Evolutionary conservation across 2,888 invertebrate genomes (phyloP), one percentile per base, ranked within the genome.

Genomic region (Gasteruption jaculator): DNA sequence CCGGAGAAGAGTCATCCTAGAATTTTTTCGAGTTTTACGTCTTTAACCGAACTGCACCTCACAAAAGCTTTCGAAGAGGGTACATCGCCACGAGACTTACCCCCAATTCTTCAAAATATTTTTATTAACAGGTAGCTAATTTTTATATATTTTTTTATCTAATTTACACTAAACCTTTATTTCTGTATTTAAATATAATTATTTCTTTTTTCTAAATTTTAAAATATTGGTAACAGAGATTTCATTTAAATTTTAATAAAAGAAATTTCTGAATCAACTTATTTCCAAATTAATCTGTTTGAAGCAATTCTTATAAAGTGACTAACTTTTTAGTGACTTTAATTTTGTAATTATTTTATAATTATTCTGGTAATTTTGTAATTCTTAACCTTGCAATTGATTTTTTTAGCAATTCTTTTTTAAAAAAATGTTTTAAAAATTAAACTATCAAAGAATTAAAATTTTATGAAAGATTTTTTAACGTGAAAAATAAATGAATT

Each of bases 11-110:
- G 80, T 57, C 84, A 84, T 71, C 82, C 82, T 1, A 69, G 81
- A 54, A 79, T 82, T 3, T 82, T 85, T 59, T 83, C 83, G 1
- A 85, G 83, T 61, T 84, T 84, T 57, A 69, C 76, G 2, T 83
- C 82, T 47, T 68, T 87, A n/a, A 70, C 78, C 50, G 82, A 83
- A 50, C 68, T 87, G 2, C 85, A 86, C 63, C 68, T 87, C 48
- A 85, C 85, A 2, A 79, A 84, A 58, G 85, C 86, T 1, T 86
- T 87, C 60, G 80, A 80, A 45, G 81, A 83, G 56, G 79, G 80
- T 41, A 76, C 77, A 1, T 76, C 76, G 19, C 76, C 76, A 0
- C 52, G 49, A 39, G 75, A 77, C 32, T 60, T 84, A 34, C 81
- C 83, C 26, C 73, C 77, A 43, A 82, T 83, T 57, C 68, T 85